Evolutionary conservation across 92 coral and sea anemone species (phyloP), one percentile per base, ranked within the genome.

Genomic region (Bergia puertoricense): DNA sequence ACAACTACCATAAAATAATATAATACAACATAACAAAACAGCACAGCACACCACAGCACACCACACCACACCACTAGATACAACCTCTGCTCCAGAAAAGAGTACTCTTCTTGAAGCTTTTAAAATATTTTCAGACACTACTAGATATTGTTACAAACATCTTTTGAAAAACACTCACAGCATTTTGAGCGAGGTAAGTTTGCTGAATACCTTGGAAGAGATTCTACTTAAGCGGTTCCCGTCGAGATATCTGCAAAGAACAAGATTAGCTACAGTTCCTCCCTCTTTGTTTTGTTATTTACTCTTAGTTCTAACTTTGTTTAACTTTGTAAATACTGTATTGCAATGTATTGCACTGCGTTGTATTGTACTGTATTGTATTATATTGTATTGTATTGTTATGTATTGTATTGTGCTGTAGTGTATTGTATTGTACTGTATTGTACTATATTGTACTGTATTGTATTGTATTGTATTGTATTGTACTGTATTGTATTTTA

Each of bases 191-290:
- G 87, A 69, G 74, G 77, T 10, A 45, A 84, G 87, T 2, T 16
- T 45, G 78, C 43, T 69, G 68, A 84, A 84, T 30, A 30, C 65
- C 40, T 30, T 51, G 7, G 87, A 44, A 37, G 66, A 46, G 59
- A 84, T 45, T 69, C 62, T 65, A 5, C 37, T 14, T 79, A 84
- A 46, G 62, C 8, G 79, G 46, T 84, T 84, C 1, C 54, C 78
- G 40, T 84, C 87, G 74, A 84, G 87, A 14, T 84, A 84, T 69
- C 87, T 84, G 79, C 56, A 83, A 44, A 23, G 9, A 45, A 54
- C 0, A 54, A 80, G 44, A 22, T 66, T 36, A 66, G 51, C 7
- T 82, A 20, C 15, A 18, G 7, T 16, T 9, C 14, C 30, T 37
- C 37, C 44, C 9, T 13, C 8, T 20, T 37, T 13, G n/a, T n/a